Evolutionary conservation across 1,140 invertebrate species (phyloP).

Genomic region (Zaprionus capensis): DNA sequence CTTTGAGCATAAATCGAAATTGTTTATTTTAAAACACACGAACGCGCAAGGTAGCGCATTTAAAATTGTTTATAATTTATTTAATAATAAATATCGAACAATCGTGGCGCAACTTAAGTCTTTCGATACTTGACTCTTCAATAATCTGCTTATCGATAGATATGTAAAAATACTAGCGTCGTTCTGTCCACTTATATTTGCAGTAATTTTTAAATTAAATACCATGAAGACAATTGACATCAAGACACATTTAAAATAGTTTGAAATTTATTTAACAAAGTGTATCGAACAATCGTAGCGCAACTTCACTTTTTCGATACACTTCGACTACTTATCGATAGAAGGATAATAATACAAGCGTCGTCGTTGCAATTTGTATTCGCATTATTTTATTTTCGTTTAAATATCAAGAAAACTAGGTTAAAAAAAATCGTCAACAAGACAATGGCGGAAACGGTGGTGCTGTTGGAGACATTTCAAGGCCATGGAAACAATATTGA

Average conservation of each 20-base stretch:
- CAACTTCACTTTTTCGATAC: not conserved
- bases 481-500: constrained; percentile 46
- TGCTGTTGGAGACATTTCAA: constrained; percentile 43
- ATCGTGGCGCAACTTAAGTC: not conserved
- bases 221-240: not conserved
- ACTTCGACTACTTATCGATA: constrained; percentile 27
- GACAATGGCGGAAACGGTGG: constrained; percentile 15
- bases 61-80: not conserved
- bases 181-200: constrained; percentile 42
- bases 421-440: not conserved
- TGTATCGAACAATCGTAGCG: constrained; percentile 1
- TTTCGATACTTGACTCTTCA: not conserved
- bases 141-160: constrained; percentile 25
- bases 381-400: constrained; percentile 3
- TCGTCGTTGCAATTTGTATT: constrained; percentile 53
- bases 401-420: not conserved
- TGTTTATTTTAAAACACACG: not conserved
- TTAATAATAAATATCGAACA: not conserved
- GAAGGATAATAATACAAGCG: constrained; percentile 30
- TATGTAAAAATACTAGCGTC: constrained; percentile 29
- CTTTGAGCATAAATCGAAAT: not conserved
- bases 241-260: not conserved
- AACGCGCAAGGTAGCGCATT: not conserved
- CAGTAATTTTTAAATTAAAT: not conserved
- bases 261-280: not conserved